Base-by-base conservation (phyloP, 2,113 vertebrate genomes). In the Scopus umbretta region DNA sequence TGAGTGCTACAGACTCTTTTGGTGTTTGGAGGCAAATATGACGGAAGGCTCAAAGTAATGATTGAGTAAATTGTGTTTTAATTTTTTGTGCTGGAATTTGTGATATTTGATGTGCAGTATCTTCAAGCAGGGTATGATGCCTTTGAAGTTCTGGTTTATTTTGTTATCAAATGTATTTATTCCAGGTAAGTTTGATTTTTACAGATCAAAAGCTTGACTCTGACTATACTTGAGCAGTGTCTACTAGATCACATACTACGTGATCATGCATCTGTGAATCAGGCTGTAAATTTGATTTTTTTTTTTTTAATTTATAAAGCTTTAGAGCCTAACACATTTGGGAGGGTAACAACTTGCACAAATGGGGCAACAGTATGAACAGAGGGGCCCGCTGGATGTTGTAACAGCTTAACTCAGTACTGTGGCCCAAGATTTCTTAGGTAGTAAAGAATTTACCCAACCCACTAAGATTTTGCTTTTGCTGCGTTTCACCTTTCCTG, bases 31-130 rank as follows among this genome's bases (percentile, higher is more conserved):
- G 30, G 42, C 50, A 93, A 80, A 78, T 81, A 50, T 36, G 38
- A 42, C 50, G 47, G 19, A 83, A 84, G 25, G 9, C 26, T 93
- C 20, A n/a, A 86, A 79, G 38, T 67, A 83, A 56, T 92, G 83
- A 67, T 27, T 80, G 29, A 93, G 29, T 71, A 74, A 83, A 62
- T 86, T 68, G 32, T 88, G 6, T 38, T 95, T 93, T 84, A 76
- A 78, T 90, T 95, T 43, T 80, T 93, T 26, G 12, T 86, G 43
- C 42, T 95, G 56, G 56, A 88, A 84, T 86, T 86, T 50, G 21
- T 74, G n/a, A 27, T 81, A 40, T 78, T 50, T 43, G 22, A 34
- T 45, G 34, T 50, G 25, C 21, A 15, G 10, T 78, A 18, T 80
- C 36, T 71, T 88, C 59, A 61, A 6, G 62, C n/a, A 74, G 29